Evolutionary conservation across 2,113 vertebrate species (phyloP), one percentile per base, ranked within the genome.

Genomic region (Pungitius pungitius): DNA sequence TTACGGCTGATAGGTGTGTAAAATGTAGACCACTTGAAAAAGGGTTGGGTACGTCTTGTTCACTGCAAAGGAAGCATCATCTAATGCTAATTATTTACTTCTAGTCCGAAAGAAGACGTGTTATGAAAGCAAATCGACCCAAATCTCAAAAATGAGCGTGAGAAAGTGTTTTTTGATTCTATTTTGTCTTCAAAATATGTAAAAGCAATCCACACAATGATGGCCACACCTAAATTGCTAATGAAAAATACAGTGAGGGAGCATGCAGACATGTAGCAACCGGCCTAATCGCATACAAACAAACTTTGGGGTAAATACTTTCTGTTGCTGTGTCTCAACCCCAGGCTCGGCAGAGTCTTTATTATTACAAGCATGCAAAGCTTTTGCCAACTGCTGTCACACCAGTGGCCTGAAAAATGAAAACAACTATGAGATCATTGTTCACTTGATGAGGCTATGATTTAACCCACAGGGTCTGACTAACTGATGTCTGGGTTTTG

Each of bases 351-450:
- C 2, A 60, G 61, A 66, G 49, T 82, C 67, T 77, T 72, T 64
- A 73, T 84, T 70, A 72, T 81, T 80, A 70, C 58, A 71, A 77
- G 76, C 63, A 80, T 86, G 85, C 80, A 72, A 20, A 1, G 77
- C 68, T 85, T 83, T 80, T 81, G 83, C 85, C 85, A 85, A 76
- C 60, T 68, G 35, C 83, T 82, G 71, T 80, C 59, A 57, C 75
- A 84, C 61, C 81, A 67, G 47, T 63, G 20, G 52, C 55, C 67
- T 81, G 45, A 27, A 72, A 73, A 85, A 78, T 79, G 69, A 87
- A 88, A 88, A 90, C 83, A 86, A 69, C 47, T 26, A 71, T 86
- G 83, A 89, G 80, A 73, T 90, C 78, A 89, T 43, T 2, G 22
- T 84, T 85, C 69, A 82, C 73, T 74, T 71, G 74, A 85, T 57